Evolutionary conservation across 2,113 vertebrate species (phyloP).

Genomic region (Centrocercus urophasianus): DNA sequence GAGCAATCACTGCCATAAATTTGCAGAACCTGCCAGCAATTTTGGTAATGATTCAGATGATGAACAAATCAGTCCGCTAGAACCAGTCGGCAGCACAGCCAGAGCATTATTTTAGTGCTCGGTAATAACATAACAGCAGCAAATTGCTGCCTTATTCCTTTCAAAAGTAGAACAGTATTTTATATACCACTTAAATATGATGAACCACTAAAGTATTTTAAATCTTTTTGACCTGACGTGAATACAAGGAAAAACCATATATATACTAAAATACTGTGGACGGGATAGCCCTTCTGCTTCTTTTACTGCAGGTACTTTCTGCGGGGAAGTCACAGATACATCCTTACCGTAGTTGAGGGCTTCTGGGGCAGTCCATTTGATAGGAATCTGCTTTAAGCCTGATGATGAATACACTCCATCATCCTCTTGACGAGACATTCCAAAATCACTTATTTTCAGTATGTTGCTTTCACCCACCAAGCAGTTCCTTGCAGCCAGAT

Average conservation of each 20-base stretch:
- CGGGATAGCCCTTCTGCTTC: background rate
- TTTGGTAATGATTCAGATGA: slow-evolving; percentile 16
- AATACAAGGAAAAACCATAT: background rate
- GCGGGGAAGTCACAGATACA: background rate
- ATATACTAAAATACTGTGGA: background rate
- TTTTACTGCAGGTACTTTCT: background rate
- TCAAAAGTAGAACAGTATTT: background rate
- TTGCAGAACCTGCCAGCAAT: background rate
- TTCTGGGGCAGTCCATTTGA: slow-evolving; percentile 99
- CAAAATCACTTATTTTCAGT: slow-evolving; percentile 98
- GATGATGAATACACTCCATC: slow-evolving; percentile 97
- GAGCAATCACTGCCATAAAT: background rate
- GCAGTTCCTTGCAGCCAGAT: slow-evolving; percentile 97
- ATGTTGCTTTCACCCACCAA: slow-evolving; percentile 90
- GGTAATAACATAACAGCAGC: background rate
- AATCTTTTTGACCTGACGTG: background rate
- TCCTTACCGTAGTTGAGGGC: slow-evolving; percentile 95
- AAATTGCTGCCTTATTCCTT: background rate
- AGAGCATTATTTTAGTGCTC: background rate
- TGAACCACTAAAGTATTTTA: background rate
- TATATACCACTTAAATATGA: background rate
- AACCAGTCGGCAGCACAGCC: background rate
- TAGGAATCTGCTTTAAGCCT: slow-evolving; percentile 98
- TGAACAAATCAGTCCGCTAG: background rate
- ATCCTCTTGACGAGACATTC: slow-evolving; percentile 97